These are phyloP conservation scores for Prosapia bicincta DNA, from an alignment of 2,888 invertebrate species.

Conservation along the genomic window DNA sequence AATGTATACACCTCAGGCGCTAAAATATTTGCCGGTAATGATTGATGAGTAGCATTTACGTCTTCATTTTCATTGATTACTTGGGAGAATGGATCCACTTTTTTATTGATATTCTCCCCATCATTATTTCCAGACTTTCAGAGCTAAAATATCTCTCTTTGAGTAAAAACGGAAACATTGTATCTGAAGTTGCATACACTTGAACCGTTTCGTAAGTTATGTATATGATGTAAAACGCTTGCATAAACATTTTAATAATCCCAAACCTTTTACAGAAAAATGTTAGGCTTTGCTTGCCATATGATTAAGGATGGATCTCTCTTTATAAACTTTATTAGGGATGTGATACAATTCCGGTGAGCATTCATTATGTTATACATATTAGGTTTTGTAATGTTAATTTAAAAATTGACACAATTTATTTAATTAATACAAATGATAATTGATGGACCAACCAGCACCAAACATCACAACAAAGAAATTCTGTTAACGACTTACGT, in stretches of 20 bases:
- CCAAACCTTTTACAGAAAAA: not conserved
- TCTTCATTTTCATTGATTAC: not conserved
- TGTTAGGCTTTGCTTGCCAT: not conserved
- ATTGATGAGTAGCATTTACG: not conserved
- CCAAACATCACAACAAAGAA: too few species aligned
- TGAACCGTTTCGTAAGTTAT: not conserved
- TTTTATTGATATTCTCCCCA: not conserved
- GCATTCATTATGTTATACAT: not conserved
- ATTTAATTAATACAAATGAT: too few species aligned
- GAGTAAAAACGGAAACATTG: not conserved
- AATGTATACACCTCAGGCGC: conserved; percentile 97
- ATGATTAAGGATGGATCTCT: not conserved
- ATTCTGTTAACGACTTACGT: too few species aligned
- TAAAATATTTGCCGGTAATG: conserved; percentile 67
- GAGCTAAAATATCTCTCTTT: not conserved
- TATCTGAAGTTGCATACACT: not conserved
- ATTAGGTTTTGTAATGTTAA: too few species aligned
- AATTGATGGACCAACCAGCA: too few species aligned
- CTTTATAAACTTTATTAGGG: not conserved
- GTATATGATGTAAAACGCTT: not conserved
- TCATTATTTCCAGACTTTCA: not conserved
- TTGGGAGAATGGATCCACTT: not conserved
- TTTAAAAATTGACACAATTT: too few species aligned
- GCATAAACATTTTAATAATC: not conserved
- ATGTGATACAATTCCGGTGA: not conserved